Base-by-base conservation (phyloP, 2,888 invertebrate species). In the Conchocele bisecta region DNA sequence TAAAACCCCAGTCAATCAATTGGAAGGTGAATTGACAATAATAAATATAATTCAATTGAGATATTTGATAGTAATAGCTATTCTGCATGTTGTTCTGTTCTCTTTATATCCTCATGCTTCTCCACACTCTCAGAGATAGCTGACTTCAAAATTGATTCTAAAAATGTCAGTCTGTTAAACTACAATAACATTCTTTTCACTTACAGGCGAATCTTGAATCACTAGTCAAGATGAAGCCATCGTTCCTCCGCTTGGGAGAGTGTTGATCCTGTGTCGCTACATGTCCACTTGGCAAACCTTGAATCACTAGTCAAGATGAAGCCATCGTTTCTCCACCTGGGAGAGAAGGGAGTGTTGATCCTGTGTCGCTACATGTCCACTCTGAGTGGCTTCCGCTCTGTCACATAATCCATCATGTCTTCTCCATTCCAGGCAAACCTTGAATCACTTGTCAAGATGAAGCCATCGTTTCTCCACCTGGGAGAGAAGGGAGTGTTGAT, bases 401-500 rank as follows among this genome's bases (percentile, higher is more conserved):
- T 94, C 17, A 93, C 91, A 48, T 93, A 93, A 71, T 92, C 93
- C 58, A 94, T 35, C 11, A 35, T n/a, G n/a, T n/a, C 0, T 65
- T 29, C 64, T 61, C 46, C 46, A 15, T 71, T 77, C 1, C 74
- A 95, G 95, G 93, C 93, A 65, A 95, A 94, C 88, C 92, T 97
- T 57, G 95, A 95, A 82, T 94, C 95, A 77, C 92, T 97, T 78
- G 94, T 96, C 76, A 93, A 94, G 57, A 92, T 95, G 86, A 94
- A 95, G 86, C 96, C 96, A 15, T 89, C 92, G 2, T 74, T 90
- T 17, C 80, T 90, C n/a, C 93, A 94, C 72, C 92, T 95, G 13
- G 96, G 96, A 5, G 96, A 96, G 90, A 93, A 94, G 59, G 97
- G 96, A 0, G 94, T 95, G 66, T 91, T 97, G 68, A 91, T 97